Evolutionary conservation across 2,113 vertebrate genomes (phyloP).

Genomic region (Hepsetus odoe): DNA sequence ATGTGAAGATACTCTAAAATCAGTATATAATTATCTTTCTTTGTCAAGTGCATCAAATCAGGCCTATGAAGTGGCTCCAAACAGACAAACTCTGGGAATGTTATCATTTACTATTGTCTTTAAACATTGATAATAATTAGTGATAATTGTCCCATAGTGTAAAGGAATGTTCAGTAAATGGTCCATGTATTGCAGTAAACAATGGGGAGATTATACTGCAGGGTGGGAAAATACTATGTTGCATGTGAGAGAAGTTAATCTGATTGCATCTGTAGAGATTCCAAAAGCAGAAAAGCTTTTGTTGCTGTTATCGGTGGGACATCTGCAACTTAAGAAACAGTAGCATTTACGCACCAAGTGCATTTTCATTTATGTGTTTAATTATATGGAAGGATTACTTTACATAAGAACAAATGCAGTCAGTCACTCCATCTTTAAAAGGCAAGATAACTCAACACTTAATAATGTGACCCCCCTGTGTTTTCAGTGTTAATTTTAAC

Average conservation of each 20-base stretch:
- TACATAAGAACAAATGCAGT: neutral
- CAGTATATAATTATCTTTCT: neutral
- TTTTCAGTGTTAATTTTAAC: neutral
- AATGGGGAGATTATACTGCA: neutral
- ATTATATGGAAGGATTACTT: neutral
- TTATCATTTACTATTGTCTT: constrained; percentile 9
- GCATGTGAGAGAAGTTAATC: neutral
- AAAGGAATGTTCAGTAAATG: constrained; percentile 7
- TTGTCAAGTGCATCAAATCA: constrained; percentile 10
- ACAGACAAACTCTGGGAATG: constrained; percentile 43
- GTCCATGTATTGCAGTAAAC: constrained; percentile 26
- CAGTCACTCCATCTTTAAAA: neutral
- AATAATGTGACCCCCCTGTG: neutral
- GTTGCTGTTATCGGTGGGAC: neutral
- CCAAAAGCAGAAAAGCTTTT: neutral
- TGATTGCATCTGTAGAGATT: constrained; percentile 3
- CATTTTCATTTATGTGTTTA: neutral
- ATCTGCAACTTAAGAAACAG: neutral
- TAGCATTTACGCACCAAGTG: neutral
- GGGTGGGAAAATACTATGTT: constrained; percentile 8
- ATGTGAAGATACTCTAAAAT: constrained; percentile 23
- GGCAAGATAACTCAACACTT: neutral
- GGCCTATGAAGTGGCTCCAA: neutral
- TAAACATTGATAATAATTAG: constrained; percentile 42
- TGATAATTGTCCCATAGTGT: constrained; percentile 9